Evolutionary conservation across 1,140 invertebrate species (phyloP).

Genomic region (Stenopsyche tienmushanensis): DNA sequence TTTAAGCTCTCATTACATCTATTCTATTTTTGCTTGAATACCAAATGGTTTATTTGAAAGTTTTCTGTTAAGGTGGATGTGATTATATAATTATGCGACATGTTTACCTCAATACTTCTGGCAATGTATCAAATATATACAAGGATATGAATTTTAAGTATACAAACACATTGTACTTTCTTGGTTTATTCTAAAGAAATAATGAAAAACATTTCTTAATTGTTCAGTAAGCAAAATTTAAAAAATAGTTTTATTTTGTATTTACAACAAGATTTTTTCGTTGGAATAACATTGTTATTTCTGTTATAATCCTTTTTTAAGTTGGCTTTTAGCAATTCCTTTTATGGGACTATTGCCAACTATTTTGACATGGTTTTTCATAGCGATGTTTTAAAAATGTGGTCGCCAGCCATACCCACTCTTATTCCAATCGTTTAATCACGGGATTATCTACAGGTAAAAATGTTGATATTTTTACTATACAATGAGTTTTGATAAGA

Average conservation of each 20-base stretch:
- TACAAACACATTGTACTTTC: neutral
- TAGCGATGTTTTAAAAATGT: too few species aligned
- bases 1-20: too few species aligned
- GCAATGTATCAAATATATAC: neutral
- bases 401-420: too few species aligned
- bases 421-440: neutral
- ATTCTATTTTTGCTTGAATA: too few species aligned
- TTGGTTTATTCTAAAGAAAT: neutral
- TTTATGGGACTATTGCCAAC: too few species aligned
- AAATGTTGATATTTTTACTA: neutral
- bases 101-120: neutral
- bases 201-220: neutral
- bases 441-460: neutral
- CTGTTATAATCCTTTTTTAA: neutral
- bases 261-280: neutral
- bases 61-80: too few species aligned
- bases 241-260: too few species aligned
- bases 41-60: too few species aligned
- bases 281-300: neutral
- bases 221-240: too few species aligned
- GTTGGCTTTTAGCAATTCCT: too few species aligned
- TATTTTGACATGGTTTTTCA: too few species aligned
- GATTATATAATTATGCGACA: too few species aligned
- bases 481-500: neutral
- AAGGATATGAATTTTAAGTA: neutral